Evolutionary conservation across 2,888 invertebrate genomes (phyloP).

Genomic region (Phymatocera aterrima): DNA sequence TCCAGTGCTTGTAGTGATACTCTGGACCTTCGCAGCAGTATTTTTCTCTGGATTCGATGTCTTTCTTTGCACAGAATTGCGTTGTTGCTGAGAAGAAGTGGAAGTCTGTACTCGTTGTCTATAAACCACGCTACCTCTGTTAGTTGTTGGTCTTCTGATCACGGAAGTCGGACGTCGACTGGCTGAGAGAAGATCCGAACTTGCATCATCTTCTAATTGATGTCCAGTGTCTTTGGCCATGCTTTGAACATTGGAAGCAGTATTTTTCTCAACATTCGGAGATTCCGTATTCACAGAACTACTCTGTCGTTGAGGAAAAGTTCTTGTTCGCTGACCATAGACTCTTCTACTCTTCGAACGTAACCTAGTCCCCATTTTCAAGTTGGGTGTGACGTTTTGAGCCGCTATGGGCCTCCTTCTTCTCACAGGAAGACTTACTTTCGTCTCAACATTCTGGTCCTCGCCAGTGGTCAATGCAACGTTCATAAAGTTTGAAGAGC

Average conservation of each 20-base stretch:
- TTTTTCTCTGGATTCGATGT: not conserved
- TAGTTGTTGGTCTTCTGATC: too few relatives aligned
- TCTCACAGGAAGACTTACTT: not conserved
- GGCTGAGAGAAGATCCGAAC: not conserved
- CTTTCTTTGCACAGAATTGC: not conserved
- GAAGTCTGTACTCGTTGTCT: not conserved
- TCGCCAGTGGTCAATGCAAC: not conserved
- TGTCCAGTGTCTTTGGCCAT: not conserved
- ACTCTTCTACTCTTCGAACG: not conserved
- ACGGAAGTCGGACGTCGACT: too few relatives aligned
- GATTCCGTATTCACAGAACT: not conserved
- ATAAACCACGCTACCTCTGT: not conserved
- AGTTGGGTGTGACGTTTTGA: not conserved
- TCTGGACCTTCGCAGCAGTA: not conserved
- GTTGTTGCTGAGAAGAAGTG: not conserved
- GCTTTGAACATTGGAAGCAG: not conserved
- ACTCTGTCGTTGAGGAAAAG: not conserved
- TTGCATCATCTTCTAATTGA: not conserved
- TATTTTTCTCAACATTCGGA: not conserved
- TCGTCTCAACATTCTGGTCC: not conserved
- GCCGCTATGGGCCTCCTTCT: not conserved
- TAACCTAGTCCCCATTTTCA: not conserved
- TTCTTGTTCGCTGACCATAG: not conserved
- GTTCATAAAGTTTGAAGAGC: not conserved
- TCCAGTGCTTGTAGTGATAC: not conserved